Conservation (phyloP, 2,888 invertebrate genomes). For the Crematogaster levior region DNA sequence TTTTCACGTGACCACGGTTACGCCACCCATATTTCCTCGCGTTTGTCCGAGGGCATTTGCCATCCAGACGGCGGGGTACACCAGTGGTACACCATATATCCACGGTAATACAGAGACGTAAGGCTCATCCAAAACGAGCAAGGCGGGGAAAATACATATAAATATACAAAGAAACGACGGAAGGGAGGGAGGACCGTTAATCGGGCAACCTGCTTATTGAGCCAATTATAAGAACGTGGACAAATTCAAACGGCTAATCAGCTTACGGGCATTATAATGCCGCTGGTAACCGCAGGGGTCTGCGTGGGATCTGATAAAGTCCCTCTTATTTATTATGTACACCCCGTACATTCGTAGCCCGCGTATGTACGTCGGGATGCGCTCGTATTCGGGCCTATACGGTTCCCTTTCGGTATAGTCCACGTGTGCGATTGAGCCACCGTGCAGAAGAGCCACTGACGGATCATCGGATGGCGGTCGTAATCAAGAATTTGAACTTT, state of each 20-base stretch:
- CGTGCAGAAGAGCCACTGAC: slow-evolving; percentile 47
- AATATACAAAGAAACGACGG: slow-evolving; percentile 47
- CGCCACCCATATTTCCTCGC: slow-evolving; percentile 52
- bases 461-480: slow-evolving; percentile 17
- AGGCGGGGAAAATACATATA: slow-evolving; percentile 40
- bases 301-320: slow-evolving; percentile 83
- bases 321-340: slow-evolving; percentile 81
- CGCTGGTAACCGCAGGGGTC: slow-evolving; percentile 79
- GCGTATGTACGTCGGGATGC: slow-evolving; percentile 56
- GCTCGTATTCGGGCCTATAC: slow-evolving; percentile 34
- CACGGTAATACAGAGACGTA: slow-evolving; percentile 42
- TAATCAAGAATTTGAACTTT: not conserved
- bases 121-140: slow-evolving; percentile 28
- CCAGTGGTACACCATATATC: slow-evolving; percentile 47
- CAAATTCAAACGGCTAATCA: slow-evolving; percentile 84
- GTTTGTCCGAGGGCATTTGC: slow-evolving; percentile 48
- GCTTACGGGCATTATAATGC: slow-evolving; percentile 82
- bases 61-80: slow-evolving; percentile 10
- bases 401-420: slow-evolving; percentile 31
- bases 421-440: slow-evolving; percentile 52
- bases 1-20: slow-evolving; percentile 50
- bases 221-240: slow-evolving; percentile 84
- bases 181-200: slow-evolving; percentile 68
- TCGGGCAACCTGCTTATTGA: slow-evolving; percentile 79
- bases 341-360: slow-evolving; percentile 69